Percentiles rank a stretch among this genome's conserved stretches.
Conservation (phyloP, 37 sponge, comb jelly and placozoan species). For the Oopsacas minuta region DNA sequence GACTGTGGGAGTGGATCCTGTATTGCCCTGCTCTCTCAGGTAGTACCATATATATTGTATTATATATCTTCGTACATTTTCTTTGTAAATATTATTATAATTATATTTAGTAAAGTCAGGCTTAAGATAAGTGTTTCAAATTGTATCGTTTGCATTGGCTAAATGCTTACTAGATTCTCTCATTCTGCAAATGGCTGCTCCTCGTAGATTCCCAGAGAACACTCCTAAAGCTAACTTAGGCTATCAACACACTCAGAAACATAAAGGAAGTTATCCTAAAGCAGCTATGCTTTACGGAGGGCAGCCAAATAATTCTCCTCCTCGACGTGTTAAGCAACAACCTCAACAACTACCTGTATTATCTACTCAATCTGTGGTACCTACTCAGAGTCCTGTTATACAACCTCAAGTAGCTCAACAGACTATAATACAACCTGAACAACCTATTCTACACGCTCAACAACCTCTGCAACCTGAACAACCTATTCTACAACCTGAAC, state of each 20-base stretch:
- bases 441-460: too few species aligned
- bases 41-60: not conserved
- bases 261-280: not conserved
- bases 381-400: not conserved
- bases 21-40: not conserved
- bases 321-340: not conserved
- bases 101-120: too few species aligned
- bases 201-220: not conserved
- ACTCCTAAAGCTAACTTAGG: not conserved
- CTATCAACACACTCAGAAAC: not conserved
- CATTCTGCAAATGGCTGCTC: not conserved
- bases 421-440: too few species aligned
- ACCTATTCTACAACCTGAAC: too few species aligned
- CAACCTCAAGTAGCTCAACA: not conserved
- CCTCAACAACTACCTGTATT: too few species aligned
- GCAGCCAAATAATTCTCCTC: not conserved
- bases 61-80: not conserved
- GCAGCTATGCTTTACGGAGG: not conserved
- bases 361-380: too few species aligned
- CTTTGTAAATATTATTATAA: too few species aligned
- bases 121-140: too few species aligned
- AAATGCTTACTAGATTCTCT: not conserved
- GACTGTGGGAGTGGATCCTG: conserved; percentile 46
- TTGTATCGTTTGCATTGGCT: too few species aligned
- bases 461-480: too few species aligned